Evolutionary conservation across 53 echinoderm and acorn worm species (phyloP), one percentile per base, ranked within the genome.

Genomic region (Patiria pectinifera): DNA sequence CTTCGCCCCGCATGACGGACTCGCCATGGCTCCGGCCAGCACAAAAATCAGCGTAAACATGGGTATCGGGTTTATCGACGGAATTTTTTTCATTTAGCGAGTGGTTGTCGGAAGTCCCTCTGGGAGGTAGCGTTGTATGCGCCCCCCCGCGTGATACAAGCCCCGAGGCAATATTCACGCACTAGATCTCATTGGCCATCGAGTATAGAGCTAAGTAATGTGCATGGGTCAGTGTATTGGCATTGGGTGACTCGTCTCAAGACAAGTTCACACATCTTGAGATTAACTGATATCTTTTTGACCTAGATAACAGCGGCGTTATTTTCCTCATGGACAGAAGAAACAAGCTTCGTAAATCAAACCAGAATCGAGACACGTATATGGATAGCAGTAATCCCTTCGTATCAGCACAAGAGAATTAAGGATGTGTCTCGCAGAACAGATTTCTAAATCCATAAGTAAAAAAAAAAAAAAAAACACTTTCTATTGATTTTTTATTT

Each of bases 61-160:
- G 78, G 72, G 87, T 87, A 77, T 87, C 87, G 45, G 87, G 87
- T 87, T 74, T 76, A 78, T 87, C 77, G 77, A 87, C 87, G 43
- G 49, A 76, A 35, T 75, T 62, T 66, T 66, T 48, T 60, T 87
- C 87, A 78, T 77, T 87, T 78, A 44, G 76, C 23, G 22, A 76
- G 87, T 87, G 21, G 87, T 23, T 12, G 87, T 60, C 5, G 9
- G 78, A 16, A 61, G 75, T 23, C 59, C 59, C 78, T 58, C 24
- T 48, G 58, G 87, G 87, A 87, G 24, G 19, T 16, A 87, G 77
- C 35, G 19, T 66, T 10, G 26, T 45, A 85, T 69, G 69, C 85
- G 7, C 60, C 2, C 43, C 49, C 8, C 53, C 60, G 85, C 43
- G 43, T 69, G 69, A 63, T 63, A 83, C 44, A 21, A 45, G 85